These are phyloP conservation scores for Sorex fumeus DNA, from an alignment of 2,113 vertebrate genomes.

Conservation along the genomic window DNA sequence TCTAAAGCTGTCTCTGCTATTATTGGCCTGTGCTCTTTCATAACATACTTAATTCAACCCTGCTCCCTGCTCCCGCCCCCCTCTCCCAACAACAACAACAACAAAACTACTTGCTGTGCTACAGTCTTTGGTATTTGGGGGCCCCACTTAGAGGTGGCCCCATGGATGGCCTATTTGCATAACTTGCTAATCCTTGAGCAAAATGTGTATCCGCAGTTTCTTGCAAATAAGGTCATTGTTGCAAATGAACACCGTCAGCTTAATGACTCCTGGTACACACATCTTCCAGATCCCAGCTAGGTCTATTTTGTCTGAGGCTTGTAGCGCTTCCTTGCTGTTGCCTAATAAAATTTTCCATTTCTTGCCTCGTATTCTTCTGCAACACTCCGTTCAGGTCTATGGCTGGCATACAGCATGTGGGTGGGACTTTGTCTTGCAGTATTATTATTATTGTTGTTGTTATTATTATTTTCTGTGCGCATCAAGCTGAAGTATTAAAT, in stretches of 20 bases:
- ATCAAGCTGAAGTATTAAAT: background rate
- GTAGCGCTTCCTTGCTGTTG: background rate
- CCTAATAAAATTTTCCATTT: background rate
- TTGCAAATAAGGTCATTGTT: background rate
- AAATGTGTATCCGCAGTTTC: background rate
- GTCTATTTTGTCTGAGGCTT: background rate
- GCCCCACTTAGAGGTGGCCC: background rate
- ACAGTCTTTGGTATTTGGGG: background rate
- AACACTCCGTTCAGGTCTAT: background rate
- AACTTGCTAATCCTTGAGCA: background rate
- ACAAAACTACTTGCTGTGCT: background rate
- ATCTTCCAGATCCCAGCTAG: background rate
- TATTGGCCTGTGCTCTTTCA: background rate
- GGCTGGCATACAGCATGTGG: background rate
- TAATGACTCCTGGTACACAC: background rate
- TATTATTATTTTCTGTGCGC: background rate
- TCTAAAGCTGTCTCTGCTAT: background rate
- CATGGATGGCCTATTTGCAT: background rate
- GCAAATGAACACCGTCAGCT: background rate
- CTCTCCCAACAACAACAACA: background rate
- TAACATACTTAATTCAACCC: background rate
- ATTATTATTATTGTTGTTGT: background rate
- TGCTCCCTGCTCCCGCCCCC: background rate
- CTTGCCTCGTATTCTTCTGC: background rate
- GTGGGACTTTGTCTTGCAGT: background rate